Conservation (phyloP, 37 sponge, comb jelly and placozoan genomes). For the Haliclona indistincta region DNA sequence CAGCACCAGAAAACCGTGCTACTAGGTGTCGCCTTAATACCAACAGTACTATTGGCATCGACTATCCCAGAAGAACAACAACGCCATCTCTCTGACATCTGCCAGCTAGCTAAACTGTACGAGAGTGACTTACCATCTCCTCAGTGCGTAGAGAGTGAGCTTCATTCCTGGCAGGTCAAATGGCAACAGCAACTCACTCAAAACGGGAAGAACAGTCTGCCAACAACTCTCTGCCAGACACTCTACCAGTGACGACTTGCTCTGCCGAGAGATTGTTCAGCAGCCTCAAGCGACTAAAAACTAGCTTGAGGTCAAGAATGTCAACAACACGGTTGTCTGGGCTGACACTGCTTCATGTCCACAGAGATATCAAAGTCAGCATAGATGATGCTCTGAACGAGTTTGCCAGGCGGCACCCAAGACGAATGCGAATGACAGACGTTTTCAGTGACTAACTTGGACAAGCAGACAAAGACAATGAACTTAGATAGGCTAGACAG, state of each 20-base stretch:
- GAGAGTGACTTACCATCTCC: background rate
- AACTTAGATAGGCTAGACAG: too few relatives aligned
- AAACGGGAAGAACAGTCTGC: conserved; percentile 10
- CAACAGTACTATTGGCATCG: conserved; percentile 10
- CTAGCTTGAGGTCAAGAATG: conserved; percentile 28
- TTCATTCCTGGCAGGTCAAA: conserved; percentile 30
- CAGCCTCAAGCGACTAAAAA: conserved; percentile 41
- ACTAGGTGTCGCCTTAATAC: conserved; percentile 10
- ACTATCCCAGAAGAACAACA: too few relatives aligned
- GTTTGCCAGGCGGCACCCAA: conserved; percentile 22
- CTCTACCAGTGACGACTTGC: conserved; percentile 31
- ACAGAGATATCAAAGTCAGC: conserved; percentile 18
- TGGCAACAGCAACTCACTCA: conserved; percentile 5
- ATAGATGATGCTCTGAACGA: conserved; percentile 35
- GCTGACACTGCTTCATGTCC: conserved; percentile 23
- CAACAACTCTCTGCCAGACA: conserved; percentile 20
- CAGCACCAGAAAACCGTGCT: conserved; percentile 45
- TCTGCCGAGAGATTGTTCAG: conserved; percentile 38
- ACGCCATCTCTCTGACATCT: background rate
- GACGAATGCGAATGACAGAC: too few relatives aligned
- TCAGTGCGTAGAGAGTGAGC: conserved; percentile 8
- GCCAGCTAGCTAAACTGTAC: background rate
- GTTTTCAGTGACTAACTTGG: too few relatives aligned
- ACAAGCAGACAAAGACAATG: too few relatives aligned
- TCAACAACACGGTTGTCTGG: conserved; percentile 11